These are phyloP conservation scores for Chymomyza procnemis DNA, from an alignment of 2,888 invertebrate species.

Conservation along the genomic window DNA sequence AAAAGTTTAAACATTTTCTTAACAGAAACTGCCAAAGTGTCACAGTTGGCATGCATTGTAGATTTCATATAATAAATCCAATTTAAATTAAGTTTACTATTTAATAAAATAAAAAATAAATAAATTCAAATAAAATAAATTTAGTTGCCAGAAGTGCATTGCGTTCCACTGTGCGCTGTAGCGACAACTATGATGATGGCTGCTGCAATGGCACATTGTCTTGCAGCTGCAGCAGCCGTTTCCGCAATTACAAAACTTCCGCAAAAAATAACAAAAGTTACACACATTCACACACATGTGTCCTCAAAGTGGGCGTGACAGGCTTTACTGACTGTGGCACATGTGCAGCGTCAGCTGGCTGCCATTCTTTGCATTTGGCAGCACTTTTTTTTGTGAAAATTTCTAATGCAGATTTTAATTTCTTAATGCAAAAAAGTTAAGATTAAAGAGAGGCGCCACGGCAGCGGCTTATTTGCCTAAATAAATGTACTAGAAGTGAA, in stretches of 20 bases:
- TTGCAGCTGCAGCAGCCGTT: constrained; percentile 44
- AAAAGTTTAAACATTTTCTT: too few species aligned
- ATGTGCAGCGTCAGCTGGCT: constrained; percentile 42
- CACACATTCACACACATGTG: constrained; percentile 22
- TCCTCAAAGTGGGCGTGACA: neutral
- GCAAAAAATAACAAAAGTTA: constrained; percentile 70
- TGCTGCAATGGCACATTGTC: constrained; percentile 1
- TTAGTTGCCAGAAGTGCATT: too few species aligned
- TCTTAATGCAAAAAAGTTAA: constrained; percentile 70
- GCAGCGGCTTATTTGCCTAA: too few species aligned
- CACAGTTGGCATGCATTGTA: too few species aligned
- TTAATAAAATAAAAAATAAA: too few species aligned
- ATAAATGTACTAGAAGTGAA: too few species aligned
- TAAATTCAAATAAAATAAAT: too few species aligned
- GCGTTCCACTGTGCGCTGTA: constrained; percentile 23
- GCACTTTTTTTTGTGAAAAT: constrained; percentile 45
- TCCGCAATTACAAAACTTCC: constrained; percentile 72
- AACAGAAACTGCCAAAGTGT: too few species aligned
- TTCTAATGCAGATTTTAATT: constrained; percentile 65
- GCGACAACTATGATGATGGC: constrained; percentile 23
- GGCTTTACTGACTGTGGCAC: constrained; percentile 39
- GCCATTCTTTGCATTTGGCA: neutral
- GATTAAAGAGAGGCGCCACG: constrained; percentile 19
- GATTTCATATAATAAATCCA: too few species aligned
- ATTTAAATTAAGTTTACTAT: too few species aligned